phyloP scores from a whole-genome alignment of 2,888 invertebrate species.

The Scaptomyza caliginosa region DNA sequence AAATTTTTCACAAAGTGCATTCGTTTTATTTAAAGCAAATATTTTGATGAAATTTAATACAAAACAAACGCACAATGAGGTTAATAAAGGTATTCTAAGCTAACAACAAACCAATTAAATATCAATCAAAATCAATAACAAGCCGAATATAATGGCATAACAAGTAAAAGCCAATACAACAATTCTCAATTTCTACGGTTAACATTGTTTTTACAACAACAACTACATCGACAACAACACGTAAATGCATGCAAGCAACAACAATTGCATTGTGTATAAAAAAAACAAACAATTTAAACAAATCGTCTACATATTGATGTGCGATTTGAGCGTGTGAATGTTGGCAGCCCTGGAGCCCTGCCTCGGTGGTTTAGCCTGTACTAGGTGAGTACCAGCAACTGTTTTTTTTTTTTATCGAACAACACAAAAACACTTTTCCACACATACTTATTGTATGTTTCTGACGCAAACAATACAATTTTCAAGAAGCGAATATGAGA shows the following conservation, averaged over 20 bases:
- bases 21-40: constrained; percentile 36
- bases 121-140: constrained; percentile 12
- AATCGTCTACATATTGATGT: constrained; percentile 77
- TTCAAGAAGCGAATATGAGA: constrained; percentile 69
- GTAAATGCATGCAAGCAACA: constrained; percentile 5
- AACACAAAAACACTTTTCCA: constrained; percentile 37
- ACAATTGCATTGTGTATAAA: neutral
- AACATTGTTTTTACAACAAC: constrained; percentile 6
- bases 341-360: constrained; percentile 85
- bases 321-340: constrained; percentile 83
- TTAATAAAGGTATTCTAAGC: constrained; percentile 66
- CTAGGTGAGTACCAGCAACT: constrained; percentile 80
- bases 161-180: neutral
- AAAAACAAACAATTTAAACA: constrained; percentile 37
- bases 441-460: constrained; percentile 1
- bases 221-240: constrained; percentile 17
- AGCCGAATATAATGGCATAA: neutral
- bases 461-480: constrained; percentile 26
- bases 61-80: constrained; percentile 74
- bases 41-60: constrained; percentile 53
- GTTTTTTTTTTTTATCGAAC: neutral
- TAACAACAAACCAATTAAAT: constrained; percentile 27
- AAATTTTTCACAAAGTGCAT: too few species aligned
- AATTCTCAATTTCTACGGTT: constrained; percentile 2
- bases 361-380: constrained; percentile 85